phyloP scores from a whole-genome alignment of 2,113 vertebrate species.

The Phyllostomus discolor region DNA sequence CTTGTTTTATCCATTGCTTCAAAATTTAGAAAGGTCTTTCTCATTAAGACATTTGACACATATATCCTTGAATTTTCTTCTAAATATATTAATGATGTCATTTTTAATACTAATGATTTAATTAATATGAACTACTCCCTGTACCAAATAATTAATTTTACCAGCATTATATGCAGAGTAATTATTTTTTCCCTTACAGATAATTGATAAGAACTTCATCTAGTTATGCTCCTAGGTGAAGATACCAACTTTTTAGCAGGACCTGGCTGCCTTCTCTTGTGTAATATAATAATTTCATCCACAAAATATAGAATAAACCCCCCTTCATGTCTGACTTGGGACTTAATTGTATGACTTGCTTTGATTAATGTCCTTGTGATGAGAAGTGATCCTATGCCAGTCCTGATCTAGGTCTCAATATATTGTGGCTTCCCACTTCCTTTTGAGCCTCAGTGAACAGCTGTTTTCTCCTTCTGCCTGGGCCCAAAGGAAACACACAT shows the following conservation, averaged over 20 bases:
- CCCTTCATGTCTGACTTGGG: not conserved
- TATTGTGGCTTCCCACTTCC: fast-evolving
- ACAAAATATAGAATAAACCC: not conserved
- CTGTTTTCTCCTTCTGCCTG: not conserved
- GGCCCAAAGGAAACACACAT: not conserved
- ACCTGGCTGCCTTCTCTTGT: not conserved
- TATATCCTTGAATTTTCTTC: not conserved
- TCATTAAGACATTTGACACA: not conserved
- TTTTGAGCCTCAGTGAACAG: not conserved
- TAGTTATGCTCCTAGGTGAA: not conserved
- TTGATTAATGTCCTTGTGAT: not conserved
- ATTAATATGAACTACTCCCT: not conserved
- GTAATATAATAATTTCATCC: not conserved
- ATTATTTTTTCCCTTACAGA: not conserved
- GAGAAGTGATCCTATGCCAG: not conserved
- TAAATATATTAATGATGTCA: not conserved
- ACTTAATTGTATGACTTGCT: not conserved
- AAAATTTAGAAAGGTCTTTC: not conserved
- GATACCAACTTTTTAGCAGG: not conserved
- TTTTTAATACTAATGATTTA: not conserved
- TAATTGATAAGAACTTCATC: not conserved
- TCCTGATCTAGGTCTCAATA: not conserved
- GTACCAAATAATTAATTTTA: not conserved
- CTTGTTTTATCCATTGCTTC: not conserved
- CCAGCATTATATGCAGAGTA: not conserved